These are phyloP conservation scores for Cephonodes hylas DNA, from an alignment of 2,888 invertebrate species.

Conservation along the genomic window DNA sequence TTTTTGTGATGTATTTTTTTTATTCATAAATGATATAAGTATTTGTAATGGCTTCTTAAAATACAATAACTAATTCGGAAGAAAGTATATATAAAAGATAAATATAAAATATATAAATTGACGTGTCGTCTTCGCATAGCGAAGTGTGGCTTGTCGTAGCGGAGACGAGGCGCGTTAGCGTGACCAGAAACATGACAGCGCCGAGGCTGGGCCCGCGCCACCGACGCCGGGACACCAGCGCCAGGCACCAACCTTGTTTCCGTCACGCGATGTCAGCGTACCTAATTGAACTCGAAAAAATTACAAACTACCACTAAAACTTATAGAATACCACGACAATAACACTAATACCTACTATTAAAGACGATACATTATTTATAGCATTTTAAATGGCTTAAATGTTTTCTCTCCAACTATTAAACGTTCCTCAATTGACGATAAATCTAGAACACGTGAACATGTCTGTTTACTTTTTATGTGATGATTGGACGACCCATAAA, in stretches of 20 bases:
- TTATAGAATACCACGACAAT: constrained; percentile 26
- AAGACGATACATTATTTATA: not conserved
- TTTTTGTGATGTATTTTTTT: not conserved
- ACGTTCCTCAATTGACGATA: no score
- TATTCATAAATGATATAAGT: no score
- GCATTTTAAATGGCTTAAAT: not conserved
- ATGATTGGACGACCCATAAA: constrained; percentile 48
- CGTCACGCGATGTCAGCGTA: constrained; percentile 66
- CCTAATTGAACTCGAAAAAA: constrained; percentile 51
- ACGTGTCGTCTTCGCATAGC: not conserved
- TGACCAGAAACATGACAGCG: constrained; percentile 71
- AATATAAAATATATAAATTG: not conserved
- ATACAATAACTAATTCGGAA: no score
- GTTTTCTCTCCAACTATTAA: no score
- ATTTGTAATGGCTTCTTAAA: no score
- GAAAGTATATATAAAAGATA: not conserved
- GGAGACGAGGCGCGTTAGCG: constrained; percentile 42
- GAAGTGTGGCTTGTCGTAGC: not conserved
- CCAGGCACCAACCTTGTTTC: constrained; percentile 59
- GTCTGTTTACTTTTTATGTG: no score
- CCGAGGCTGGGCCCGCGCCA: constrained; percentile 36
- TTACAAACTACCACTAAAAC: constrained; percentile 37
- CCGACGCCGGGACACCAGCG: constrained; percentile 40
- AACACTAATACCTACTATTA: not conserved
- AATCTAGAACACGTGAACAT: no score